Percentiles rank a stretch among this genome's conserved stretches.
Evolutionary conservation across 2,888 invertebrate species (phyloP).

Genomic region (Drosophila barbarae): DNA sequence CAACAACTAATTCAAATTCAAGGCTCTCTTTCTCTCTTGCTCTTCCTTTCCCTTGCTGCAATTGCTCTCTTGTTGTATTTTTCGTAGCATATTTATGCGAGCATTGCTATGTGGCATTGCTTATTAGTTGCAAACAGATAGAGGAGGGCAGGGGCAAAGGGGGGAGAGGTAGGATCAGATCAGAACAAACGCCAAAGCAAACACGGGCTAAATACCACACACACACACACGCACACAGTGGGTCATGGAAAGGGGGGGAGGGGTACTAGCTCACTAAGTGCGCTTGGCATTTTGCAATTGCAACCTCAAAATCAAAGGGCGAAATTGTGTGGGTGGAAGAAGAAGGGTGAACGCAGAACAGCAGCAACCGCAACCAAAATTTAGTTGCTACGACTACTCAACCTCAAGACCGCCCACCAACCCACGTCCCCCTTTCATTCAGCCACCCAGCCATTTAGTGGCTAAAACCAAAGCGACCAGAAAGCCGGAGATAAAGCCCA

Average conservation of each 20-base stretch:
- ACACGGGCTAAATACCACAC: conserved; percentile 5
- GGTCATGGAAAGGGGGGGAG: not conserved
- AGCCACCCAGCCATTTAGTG: conserved; percentile 8
- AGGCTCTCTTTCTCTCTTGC: conserved; percentile 25
- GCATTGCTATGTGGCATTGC: conserved; percentile 31
- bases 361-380: conserved; percentile 22
- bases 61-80: conserved; percentile 19
- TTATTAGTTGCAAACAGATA: conserved; percentile 19
- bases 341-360: not conserved
- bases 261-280: conserved; percentile 14
- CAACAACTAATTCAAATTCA: conserved; percentile 46
- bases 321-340: conserved; percentile 1
- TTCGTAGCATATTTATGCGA: conserved; percentile 40
- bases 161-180: not conserved
- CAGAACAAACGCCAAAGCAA: conserved; percentile 12
- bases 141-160: not conserved
- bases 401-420: not conserved
- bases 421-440: not conserved
- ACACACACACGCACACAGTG: not conserved
- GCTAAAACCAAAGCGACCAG: conserved; percentile 13
- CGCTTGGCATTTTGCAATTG: conserved; percentile 29
- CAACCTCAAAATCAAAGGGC: conserved; percentile 22
- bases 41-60: not conserved
- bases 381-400: conserved; percentile 16
- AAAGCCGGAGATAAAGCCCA: conserved; percentile 4